Evolutionary conservation across 2,888 invertebrate species (phyloP), one percentile per base, ranked within the genome.

Genomic region (Tenodera sinensis): DNA sequence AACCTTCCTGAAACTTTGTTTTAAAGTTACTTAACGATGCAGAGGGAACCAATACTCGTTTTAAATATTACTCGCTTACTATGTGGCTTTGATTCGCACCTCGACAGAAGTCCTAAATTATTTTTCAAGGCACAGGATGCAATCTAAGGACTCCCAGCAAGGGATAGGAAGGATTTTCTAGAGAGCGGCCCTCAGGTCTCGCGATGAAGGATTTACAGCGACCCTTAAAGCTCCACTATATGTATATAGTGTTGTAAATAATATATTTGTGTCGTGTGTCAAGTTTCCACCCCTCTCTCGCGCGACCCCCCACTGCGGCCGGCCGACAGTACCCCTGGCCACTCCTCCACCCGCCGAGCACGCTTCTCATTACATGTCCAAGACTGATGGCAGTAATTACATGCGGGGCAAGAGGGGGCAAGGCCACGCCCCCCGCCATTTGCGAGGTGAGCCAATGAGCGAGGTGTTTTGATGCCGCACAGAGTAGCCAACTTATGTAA

Each of bases 401-500:
- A 15, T 20, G 25, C 20, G 54, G 54, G 54, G 20, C 3, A 71
- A 25, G 54, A 30, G 20, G 54, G 85, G 30, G 82, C 81, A 82
- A 82, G 87, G 42, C 87, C 27, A 27, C 87, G 87, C 87, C 87
- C 82, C 42, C 82, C 34, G 81, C 83, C 30, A 87, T 87, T 87
- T 87, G 83, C 87, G 87, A 87, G 83, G n/a, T 34, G 83, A 83
- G 42, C 87, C 87, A 87, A 87, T 87, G 87, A 87, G 83, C 54
- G 54, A 71, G 25, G 54, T 71, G 54, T 71, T 71, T 71, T 71
- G 54, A 71, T 71, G 54, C 54, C 54, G 54, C 54, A 71, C 54
- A 25, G 54, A 71, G 54, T 71, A 71, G 54, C 54, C 54, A 71
- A 71, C 54, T 71, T 71, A 71, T 71, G 54, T 71, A 71, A 71